Base-by-base conservation (phyloP, 1,140 invertebrate genomes). In the Tetranychus cinnabarinus region DNA sequence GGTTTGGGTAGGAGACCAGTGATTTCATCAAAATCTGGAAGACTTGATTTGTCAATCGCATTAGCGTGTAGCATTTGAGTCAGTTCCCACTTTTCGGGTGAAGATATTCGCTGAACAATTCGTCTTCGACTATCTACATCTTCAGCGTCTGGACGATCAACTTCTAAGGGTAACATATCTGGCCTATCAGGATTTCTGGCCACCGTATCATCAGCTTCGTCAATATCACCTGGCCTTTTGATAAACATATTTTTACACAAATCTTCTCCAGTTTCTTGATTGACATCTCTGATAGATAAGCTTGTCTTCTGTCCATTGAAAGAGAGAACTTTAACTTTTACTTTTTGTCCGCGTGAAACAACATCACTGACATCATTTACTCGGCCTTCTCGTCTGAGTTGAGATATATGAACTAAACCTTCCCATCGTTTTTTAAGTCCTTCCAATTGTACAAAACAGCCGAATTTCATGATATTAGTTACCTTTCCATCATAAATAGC, bases 261-360 rank as follows among this genome's bases (percentile, higher is more conserved):
- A 77, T 99, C 95, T 70, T 83, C 82, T 1, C 95, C 96, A 2
- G 83, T 86, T 36, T 84, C 81, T 74, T 98, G 95, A 71, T 96
- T 88, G 0, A 97, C 93, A 75, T 98, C 95, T 69, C 96, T 98
- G 84, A 99, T 95, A 31, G 89, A 93, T 6, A 99, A 75, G 48
- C 91, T 93, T 0, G 92, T 88, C 71, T 97, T 97, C 70, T 91
- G 85, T 3, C 89, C 89, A 58, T 84, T 84, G 13, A 92, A 78
- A 57, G 85, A 89, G 47, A 93, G 71, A 1, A 95, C 86, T 79
- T 95, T 91, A 66, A 88, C 85, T 75, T 88, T 91, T 0, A 98
- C 90, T 75, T 82, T 88, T 67, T 89, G 84, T 46, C 91, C 91
- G 66, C 87, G 78, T 12, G 78, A 79, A 0, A 98, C 88, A 34